Base-by-base conservation (phyloP, 2,797 vertebrate genomes). In the Rhinichthys osculus region DNA sequence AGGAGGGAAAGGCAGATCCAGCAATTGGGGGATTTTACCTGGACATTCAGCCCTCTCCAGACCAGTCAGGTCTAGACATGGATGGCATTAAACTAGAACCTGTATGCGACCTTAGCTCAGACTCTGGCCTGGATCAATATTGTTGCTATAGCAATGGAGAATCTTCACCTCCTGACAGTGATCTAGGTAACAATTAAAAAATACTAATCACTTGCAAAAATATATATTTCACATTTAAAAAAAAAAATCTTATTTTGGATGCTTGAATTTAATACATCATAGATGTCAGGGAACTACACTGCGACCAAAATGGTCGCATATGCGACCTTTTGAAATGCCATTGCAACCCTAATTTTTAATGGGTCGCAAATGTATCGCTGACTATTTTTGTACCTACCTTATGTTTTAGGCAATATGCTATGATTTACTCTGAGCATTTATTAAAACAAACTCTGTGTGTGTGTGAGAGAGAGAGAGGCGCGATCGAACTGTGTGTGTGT, bases 21-120 rank as follows among this genome's bases (percentile, higher is more conserved):
- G 96, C 95, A 5, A 94, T 96, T 86, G 96, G 94, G 86, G 96
- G 95, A 90, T 97, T 98, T 94, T 98, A 97, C 94, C 93, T 98
- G 94, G 97, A 98, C 93, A 96, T 97, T 92, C 97, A 97, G 92
- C 97, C 96, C 78, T 98, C 97, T 90, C 97, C 97, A 1, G 97
- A 98, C 92, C 97, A 98, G 92, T 98, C 97, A 4, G 97, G 97
- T 72, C 95, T 98, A 57, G 97, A 98, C 88, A 96, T 98, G 90
- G 97, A 97, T 82, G 97, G 96, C 85, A 97, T 97, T 95, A 97
- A 98, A 95, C 96, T 97, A 35, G 97, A 98, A 93, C 97, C 97
- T 66, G 94, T 97, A 87, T 97, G 96, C 80, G 97, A 98, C 94
- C 97, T 96, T 88, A 94, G 92, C 90, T 96, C 94, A 89, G 94